Conservation (phyloP, 2,888 invertebrate species). For the Megalurothrips usitatus region DNA sequence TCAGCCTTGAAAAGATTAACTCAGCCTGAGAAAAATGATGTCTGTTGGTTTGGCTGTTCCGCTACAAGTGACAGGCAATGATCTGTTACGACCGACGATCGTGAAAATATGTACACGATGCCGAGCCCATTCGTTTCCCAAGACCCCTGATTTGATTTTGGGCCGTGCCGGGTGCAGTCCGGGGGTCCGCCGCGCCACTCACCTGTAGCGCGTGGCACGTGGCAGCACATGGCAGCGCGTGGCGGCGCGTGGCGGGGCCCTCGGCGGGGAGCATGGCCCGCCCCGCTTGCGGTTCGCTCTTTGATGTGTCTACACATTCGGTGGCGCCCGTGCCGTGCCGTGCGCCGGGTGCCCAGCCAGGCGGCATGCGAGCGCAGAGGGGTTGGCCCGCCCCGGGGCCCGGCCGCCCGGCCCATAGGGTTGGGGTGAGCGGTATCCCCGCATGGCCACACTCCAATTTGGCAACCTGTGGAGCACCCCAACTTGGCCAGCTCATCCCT, state of each 20-base stretch:
- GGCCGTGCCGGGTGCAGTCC: no score
- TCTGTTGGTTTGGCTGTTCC: no score
- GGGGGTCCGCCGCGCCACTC: neutral
- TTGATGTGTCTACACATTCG: slow-evolving; percentile 25
- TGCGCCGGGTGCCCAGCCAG: neutral
- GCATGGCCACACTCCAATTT: neutral
- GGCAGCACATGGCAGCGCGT: no score
- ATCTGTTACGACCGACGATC: no score
- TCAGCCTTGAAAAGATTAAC: no score
- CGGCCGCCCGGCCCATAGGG: neutral
- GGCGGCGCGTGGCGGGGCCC: neutral
- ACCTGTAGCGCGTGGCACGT: neutral
- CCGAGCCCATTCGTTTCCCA: no score
- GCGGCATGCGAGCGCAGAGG: neutral
- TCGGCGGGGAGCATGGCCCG: neutral
- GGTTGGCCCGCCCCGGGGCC: neutral
- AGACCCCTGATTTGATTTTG: no score
- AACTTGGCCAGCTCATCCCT: neutral
- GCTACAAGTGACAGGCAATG: no score
- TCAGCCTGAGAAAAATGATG: no score
- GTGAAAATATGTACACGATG: no score
- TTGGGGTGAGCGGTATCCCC: neutral
- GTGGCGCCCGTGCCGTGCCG: neutral
- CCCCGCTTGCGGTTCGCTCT: slow-evolving; percentile 6
- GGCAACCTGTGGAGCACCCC: slow-evolving; percentile 18